Conservation (phyloP, 2,888 invertebrate species). For the Bedellia somnulentella region DNA sequence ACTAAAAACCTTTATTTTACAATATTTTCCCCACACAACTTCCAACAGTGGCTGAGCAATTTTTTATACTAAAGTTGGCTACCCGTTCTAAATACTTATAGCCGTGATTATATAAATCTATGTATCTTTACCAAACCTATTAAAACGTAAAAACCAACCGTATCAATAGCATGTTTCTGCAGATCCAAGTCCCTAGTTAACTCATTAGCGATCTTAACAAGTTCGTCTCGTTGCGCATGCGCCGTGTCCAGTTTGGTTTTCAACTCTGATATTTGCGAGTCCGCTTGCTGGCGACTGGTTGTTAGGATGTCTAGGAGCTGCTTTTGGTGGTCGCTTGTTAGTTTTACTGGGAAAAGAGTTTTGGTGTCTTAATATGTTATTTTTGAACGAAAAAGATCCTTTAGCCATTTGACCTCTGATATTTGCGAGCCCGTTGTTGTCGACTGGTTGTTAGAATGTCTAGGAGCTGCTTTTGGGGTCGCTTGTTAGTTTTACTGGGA, state of each 20-base stretch:
- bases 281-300: conserved; percentile 16
- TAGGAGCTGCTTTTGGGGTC: conserved; percentile 16
- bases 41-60: too few relatives aligned
- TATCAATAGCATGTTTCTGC: conserved; percentile 12
- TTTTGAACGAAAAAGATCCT: too few relatives aligned
- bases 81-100: too few relatives aligned
- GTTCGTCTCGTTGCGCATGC: conserved; percentile 12
- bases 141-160: too few relatives aligned
- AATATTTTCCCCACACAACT: too few relatives aligned
- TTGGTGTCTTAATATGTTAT: too few relatives aligned
- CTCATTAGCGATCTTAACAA: conserved; percentile 12
- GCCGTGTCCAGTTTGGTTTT: conserved; percentile 11
- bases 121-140: too few relatives aligned
- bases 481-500: conserved; percentile 16
- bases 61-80: too few relatives aligned
- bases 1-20: too few relatives aligned
- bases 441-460: conserved; percentile 15
- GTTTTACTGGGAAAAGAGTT: conserved; percentile 14
- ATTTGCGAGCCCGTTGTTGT: conserved; percentile 17
- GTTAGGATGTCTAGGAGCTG: conserved; percentile 16
- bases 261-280: conserved; percentile 14
- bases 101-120: too few relatives aligned
- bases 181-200: conserved; percentile 14
- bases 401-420: conserved; percentile 11
- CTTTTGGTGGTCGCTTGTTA: conserved; percentile 16